These are phyloP conservation scores for Hirundichthys speculiger DNA, from an alignment of 2,113 vertebrate species.

Conservation along the genomic window DNA sequence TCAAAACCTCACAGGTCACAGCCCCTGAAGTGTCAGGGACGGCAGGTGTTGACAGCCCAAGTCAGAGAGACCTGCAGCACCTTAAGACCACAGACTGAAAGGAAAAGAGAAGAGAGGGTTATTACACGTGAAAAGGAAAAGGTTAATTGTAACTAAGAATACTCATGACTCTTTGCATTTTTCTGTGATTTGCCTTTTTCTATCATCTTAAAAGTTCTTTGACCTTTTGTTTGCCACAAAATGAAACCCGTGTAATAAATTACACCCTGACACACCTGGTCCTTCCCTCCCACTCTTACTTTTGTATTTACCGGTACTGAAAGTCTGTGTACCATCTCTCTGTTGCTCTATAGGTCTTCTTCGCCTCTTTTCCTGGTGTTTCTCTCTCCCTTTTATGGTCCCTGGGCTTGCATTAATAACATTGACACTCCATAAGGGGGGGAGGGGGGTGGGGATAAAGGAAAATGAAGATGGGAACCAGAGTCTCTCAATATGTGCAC, in stretches of 20 bases:
- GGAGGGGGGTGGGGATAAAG: no score
- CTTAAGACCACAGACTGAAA: slow-evolving; percentile 18
- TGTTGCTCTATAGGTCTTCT: slow-evolving; percentile 34
- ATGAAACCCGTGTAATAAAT: slow-evolving; percentile 75
- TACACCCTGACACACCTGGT: slow-evolving; percentile 49
- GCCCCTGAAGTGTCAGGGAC: slow-evolving; percentile 42
- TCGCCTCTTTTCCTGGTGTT: slow-evolving; percentile 11
- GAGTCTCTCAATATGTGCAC: slow-evolving; percentile 72
- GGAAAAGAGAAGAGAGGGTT: background rate
- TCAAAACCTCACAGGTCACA: slow-evolving; percentile 28
- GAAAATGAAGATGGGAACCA: slow-evolving; percentile 76
- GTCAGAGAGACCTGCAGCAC: slow-evolving; percentile 28
- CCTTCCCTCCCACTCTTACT: slow-evolving; percentile 33
- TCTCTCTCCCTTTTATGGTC: slow-evolving; percentile 47
- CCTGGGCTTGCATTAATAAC: slow-evolving; percentile 70
- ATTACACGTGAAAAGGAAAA: slow-evolving; percentile 53
- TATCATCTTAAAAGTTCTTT: slow-evolving; percentile 67
- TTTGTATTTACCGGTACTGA: slow-evolving; percentile 58
- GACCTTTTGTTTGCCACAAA: slow-evolving; percentile 78
- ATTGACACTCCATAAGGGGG: slow-evolving; percentile 61
- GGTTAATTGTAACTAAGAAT: slow-evolving; percentile 82
- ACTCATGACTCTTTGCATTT: slow-evolving; percentile 74
- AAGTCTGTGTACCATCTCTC: slow-evolving; percentile 55
- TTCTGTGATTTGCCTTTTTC: slow-evolving; percentile 62
- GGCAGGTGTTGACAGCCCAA: slow-evolving; percentile 29